These are phyloP conservation scores for Sthenelais limicola DNA, from an alignment of 2,888 invertebrate genomes.

Conservation along the genomic window DNA sequence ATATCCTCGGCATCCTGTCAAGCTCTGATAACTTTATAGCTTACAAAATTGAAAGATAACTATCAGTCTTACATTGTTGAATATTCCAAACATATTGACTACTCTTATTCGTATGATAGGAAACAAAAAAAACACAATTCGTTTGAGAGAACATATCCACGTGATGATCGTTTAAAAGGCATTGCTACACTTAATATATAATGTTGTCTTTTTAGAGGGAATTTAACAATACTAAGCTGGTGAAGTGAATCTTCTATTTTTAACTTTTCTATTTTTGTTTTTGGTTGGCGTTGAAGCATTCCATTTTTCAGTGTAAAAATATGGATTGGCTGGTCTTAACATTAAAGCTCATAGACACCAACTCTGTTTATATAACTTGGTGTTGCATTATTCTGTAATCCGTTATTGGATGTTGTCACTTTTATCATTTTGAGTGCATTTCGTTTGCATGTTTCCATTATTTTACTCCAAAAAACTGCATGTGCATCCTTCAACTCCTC, in stretches of 20 bases:
- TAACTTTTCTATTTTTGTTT: constrained; percentile 37
- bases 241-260: constrained; percentile 37
- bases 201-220: constrained; percentile 38
- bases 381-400: constrained; percentile 29
- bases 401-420: constrained; percentile 23
- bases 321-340: constrained; percentile 14
- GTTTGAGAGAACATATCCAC: too few species aligned
- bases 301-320: constrained; percentile 18
- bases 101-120: too few species aligned
- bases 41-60: too few species aligned
- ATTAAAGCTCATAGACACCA: background rate
- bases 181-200: too few species aligned
- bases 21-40: too few species aligned
- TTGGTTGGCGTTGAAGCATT: constrained; percentile 36
- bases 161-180: too few species aligned
- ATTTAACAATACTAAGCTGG: constrained; percentile 35
- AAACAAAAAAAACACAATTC: too few species aligned
- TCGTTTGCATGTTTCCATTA: constrained; percentile 33
- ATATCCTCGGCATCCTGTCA: too few species aligned
- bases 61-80: too few species aligned
- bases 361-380: constrained; percentile 2
- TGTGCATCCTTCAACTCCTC: constrained; percentile 26
- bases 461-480: constrained; percentile 15
- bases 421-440: constrained; percentile 24
- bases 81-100: too few species aligned